Base-by-base conservation (phyloP, 1,140 invertebrate species). In the Rhagoletis zephyria region DNA sequence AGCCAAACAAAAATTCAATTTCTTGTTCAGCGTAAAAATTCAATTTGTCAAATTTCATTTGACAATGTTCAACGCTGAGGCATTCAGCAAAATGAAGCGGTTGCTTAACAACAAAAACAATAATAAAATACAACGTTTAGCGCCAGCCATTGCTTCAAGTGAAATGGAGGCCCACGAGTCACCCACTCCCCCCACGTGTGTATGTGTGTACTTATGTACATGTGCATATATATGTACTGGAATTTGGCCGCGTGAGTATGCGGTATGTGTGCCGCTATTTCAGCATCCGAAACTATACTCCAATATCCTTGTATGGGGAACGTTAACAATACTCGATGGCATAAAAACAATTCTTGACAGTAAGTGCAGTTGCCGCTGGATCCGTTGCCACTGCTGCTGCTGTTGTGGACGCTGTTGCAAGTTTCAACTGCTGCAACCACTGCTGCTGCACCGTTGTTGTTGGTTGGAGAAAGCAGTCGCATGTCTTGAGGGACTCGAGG, bases 401-500 rank as follows among this genome's bases (percentile, higher is more conserved):
- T 19, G 19, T 16, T 59, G 45, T 48, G 19, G 45, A 9, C 56
- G 48, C n/a, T 63, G 48, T 30, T 81, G 48, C 74, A 51, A 51
- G 74, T 81, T 59, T 51, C 2, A 30, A 56, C n/a, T 10, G 48
- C 74, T 81, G 74, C 48, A 81, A 81, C 48, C 74, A 81, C 74
- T 30, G 74, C 48, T 81, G 42, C 42, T 30, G 30, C 30, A 30
- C 30, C 30, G 30, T 30, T 30, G 30, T 30, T 30, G 56, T 56
- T 48, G 48, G n/a, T 56, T 4, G 48, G 48, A 81, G 74, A 81
- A 59, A 56, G 74, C 74, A 56, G 48, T 56, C 74, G 74, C 74
- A 51, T 56, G 48, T 81, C 74, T 56, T 81, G 74, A 81, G 74
- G 74, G 74, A 81, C 48, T 51, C n/a, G 74, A 56, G 74, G 48